Base-by-base conservation (phyloP, 2,888 invertebrate genomes). In the Leptinotarsa peninsularis region DNA sequence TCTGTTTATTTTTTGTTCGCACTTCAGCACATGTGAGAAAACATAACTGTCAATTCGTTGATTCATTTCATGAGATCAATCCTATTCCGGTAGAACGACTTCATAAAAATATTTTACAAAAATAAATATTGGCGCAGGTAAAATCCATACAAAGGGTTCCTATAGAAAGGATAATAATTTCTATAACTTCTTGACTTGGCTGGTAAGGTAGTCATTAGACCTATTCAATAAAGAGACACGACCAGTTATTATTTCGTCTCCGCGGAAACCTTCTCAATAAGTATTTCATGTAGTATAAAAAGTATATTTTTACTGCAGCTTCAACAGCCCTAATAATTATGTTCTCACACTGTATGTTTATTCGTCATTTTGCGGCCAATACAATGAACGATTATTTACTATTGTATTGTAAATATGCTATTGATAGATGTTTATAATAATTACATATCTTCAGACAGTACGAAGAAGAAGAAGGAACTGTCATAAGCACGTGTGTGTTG, bases 271-370 rank as follows among this genome's bases (percentile, higher is more conserved):
- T 33, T 17, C 18, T 33, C 63, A 63, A 43, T 43, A 63, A 33
- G 63, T 68, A 67, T 71, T 71, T 67, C 50, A 71, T 67, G 63
- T 56, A 50, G 71, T 67, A 67, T 78, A 72, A 76, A 43, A 76
- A 78, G 74, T 78, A 56, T 27, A 76, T 77, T 79, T 73, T 77
- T 63, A 81, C 81, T 81, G 79, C 81, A 79, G 76, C 76, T 80
- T 81, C 78, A 72, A 76, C 68, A 67, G 72, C 76, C 66, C 74
- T 77, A 76, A 78, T 82, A 81, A 82, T 82, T 82, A 82, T 81
- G 74, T 79, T 80, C 81, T 78, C 77, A 72, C 73, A 76, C 75
- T 76, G 72, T 76, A 72, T 77, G 80, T 80, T 81, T 80, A 80
- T 82, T 77, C 76, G 79, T 77, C 76, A 78, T 75, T 77, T 75